Percentiles rank a stretch among this genome's conserved stretches.
These are phyloP conservation scores for Tauraco erythrolophus DNA, from an alignment of 2,113 vertebrate genomes.

Conservation along the genomic window DNA sequence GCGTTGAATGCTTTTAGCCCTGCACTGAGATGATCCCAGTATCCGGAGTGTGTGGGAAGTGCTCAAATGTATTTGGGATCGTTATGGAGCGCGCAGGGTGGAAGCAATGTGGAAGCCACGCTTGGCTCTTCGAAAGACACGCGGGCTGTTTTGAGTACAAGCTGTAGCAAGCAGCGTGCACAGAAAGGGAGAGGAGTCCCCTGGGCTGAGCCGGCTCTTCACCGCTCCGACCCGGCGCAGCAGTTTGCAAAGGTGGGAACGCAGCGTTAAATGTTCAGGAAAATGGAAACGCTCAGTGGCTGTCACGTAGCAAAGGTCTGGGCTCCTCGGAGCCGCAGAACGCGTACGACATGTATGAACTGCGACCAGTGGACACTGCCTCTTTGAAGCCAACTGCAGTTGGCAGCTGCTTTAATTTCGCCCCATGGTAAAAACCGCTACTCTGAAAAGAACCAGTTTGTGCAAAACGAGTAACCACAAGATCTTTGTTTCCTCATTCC, in stretches of 20 bases:
- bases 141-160: fast-evolving
- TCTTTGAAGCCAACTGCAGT: not conserved
- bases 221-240: fast-evolving
- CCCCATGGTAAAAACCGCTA: not conserved
- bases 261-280: not conserved
- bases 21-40: not conserved
- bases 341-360: not conserved
- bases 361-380: not conserved
- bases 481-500: not conserved
- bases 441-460: conserved; percentile 12
- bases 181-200: not conserved
- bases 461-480: not conserved
- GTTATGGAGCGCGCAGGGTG: fast-evolving
- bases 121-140: not conserved
- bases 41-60: not conserved
- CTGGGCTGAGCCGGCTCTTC: not conserved
- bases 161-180: not conserved
- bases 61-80: not conserved
- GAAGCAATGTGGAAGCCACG: fast-evolving
- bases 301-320: not conserved
- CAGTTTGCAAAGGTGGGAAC: not conserved
- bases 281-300: fast-evolving
- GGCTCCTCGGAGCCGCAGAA: fast-evolving
- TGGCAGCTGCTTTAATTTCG: conserved; percentile 3
- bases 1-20: not conserved